Conservation (phyloP, 2,797 vertebrate species). For the Bufotes viridis region DNA sequence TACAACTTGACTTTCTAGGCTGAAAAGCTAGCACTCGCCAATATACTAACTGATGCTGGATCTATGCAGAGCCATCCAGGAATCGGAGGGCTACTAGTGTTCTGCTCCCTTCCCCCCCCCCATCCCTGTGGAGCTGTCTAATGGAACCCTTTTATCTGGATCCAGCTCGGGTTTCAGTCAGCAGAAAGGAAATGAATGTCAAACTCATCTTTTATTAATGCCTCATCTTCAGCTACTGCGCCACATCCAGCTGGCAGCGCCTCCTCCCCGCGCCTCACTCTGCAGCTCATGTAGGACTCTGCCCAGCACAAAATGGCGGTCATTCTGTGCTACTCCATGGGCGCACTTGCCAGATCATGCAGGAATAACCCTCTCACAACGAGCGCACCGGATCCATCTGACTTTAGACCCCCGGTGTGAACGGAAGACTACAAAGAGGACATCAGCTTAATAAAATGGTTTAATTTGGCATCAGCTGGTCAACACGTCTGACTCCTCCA, state of each 20-base stretch:
- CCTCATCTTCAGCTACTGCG: slow-evolving; percentile 1
- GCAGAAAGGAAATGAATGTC: slow-evolving; percentile 41
- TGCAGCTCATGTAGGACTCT: not conserved
- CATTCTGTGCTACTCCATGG: no score
- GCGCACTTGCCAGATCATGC: not conserved
- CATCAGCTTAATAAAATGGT: slow-evolving; percentile 20
- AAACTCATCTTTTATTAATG: slow-evolving; percentile 57
- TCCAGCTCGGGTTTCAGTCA: slow-evolving; percentile 52
- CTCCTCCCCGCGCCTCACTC: not conserved
- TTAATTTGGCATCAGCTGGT: slow-evolving; percentile 54
- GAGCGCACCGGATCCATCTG: no score
- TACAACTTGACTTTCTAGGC: not conserved
- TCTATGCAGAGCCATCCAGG: not conserved
- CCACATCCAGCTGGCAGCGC: not conserved
- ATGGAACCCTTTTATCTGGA: slow-evolving; percentile 53
- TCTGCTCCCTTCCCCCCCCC: slow-evolving; percentile 7
- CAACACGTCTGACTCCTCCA: not conserved
- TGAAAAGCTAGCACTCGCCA: slow-evolving; percentile 8
- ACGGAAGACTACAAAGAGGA: not conserved
- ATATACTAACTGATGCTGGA: not conserved
- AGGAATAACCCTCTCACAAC: no score
- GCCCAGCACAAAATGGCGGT: not conserved
- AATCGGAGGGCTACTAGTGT: not conserved
- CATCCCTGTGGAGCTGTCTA: slow-evolving; percentile 36
- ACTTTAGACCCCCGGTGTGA: not conserved